phyloP scores from a whole-genome alignment of 1,140 invertebrate genomes.

The Drosophila subpulchrella region DNA sequence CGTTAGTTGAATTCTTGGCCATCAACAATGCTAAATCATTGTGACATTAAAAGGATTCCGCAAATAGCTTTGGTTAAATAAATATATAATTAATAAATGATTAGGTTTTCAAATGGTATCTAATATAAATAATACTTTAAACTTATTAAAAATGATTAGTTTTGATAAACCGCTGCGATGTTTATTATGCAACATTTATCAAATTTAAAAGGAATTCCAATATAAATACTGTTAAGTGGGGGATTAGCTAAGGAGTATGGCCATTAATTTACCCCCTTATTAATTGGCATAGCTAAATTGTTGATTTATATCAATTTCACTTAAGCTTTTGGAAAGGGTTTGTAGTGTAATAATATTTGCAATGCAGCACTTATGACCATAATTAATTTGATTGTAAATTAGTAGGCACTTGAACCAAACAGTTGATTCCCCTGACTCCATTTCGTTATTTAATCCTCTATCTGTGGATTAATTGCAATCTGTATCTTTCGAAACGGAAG shows the following conservation, averaged over 20 bases:
- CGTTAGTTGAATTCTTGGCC: not conserved
- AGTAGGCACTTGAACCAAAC: not conserved
- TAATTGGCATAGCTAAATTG: too few species aligned
- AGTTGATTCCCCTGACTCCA: not conserved
- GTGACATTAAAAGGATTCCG: not conserved
- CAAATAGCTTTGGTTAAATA: not conserved
- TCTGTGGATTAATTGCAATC: not conserved
- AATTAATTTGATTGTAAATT: too few species aligned
- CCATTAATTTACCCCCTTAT: not conserved
- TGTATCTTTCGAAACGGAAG: not conserved
- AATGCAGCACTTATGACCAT: too few species aligned
- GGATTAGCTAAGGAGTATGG: not conserved
- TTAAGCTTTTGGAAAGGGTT: too few species aligned
- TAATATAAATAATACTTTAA: not conserved
- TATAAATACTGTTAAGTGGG: not conserved
- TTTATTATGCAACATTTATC: not conserved
- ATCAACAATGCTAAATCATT: not conserved
- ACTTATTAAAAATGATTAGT: not conserved
- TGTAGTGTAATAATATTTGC: too few species aligned
- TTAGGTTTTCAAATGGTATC: not conserved
- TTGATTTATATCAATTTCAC: too few species aligned
- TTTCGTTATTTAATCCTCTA: not conserved
- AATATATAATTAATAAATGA: not conserved
- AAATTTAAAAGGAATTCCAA: not conserved
- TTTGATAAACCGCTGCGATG: not conserved